Percentiles rank a stretch among this genome's conserved stretches.
Conservation (phyloP, 2,797 vertebrate genomes). For the Labeo calbasu region DNA sequence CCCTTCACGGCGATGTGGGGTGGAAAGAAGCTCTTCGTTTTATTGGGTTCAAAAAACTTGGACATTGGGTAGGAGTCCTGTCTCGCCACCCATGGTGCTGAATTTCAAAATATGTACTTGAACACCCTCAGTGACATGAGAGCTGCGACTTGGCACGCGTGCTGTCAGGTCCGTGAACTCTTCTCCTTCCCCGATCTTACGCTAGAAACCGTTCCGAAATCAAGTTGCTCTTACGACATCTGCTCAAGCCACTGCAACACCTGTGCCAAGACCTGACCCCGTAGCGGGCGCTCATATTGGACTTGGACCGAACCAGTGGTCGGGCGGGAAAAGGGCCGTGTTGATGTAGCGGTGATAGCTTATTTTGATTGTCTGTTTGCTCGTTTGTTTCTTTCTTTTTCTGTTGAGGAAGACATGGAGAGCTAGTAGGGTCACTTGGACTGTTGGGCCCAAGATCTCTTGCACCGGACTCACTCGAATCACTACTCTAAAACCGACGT, state of each 20-base stretch:
- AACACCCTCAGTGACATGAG: conserved; percentile 52
- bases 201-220: conserved; percentile 50
- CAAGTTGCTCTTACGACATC: conserved; percentile 47
- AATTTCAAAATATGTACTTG: conserved; percentile 62
- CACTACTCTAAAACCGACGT: conserved; percentile 64
- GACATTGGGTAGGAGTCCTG: conserved; percentile 61
- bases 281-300: conserved; percentile 28
- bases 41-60: conserved; percentile 55
- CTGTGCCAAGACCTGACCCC: conserved; percentile 58
- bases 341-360: conserved; percentile 53
- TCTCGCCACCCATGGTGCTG: conserved; percentile 63
- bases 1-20: conserved; percentile 33
- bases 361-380: conserved; percentile 46
- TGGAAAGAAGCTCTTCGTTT: conserved; percentile 52
- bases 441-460: conserved; percentile 75
- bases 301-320: conserved; percentile 57
- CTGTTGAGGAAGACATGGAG: conserved; percentile 60
- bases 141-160: conserved; percentile 53
- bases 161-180: conserved; percentile 47
- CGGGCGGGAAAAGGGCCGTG: conserved; percentile 45
- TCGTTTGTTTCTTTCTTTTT: conserved; percentile 47
- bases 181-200: conserved; percentile 28
- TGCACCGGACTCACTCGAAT: conserved; percentile 68
- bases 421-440: conserved; percentile 65
- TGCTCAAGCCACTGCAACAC: conserved; percentile 49